phyloP scores from a whole-genome alignment of 2,797 vertebrate genomes.

The Knipowitschia caucasica region DNA sequence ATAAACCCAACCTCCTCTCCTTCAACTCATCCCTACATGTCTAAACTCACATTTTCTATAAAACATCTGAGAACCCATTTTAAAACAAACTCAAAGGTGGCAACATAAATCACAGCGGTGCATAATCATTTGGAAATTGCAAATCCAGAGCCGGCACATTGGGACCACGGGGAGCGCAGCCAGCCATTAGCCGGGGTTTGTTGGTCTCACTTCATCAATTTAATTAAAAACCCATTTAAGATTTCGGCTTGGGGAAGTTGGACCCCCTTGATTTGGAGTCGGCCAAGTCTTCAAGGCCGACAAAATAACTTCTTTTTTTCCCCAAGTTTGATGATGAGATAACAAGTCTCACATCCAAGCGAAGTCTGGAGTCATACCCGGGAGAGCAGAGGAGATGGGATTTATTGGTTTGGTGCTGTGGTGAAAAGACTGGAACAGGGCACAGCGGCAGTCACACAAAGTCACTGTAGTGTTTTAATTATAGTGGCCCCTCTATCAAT shows the following conservation, averaged over 20 bases:
- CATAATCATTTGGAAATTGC: conserved; percentile 66
- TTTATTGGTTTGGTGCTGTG: conserved; percentile 36
- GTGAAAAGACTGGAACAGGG: conserved; percentile 36
- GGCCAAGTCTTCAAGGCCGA: conserved; percentile 49
- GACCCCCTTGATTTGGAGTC: conserved; percentile 8
- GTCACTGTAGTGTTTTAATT: conserved; percentile 64
- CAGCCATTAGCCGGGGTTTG: conserved; percentile 61
- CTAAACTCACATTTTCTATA: conserved; percentile 19
- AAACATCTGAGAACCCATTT: conserved; percentile 37
- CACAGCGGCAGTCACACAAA: conserved; percentile 20
- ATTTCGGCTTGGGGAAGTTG: conserved; percentile 46
- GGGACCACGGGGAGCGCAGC: conserved; percentile 62
- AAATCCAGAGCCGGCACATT: conserved; percentile 49
- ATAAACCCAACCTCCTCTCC: conserved; percentile 41
- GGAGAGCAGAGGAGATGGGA: conserved; percentile 12
- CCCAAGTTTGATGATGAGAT: conserved; percentile 35
- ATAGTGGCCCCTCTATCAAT: conserved; percentile 52
- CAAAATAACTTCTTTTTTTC: conserved; percentile 32
- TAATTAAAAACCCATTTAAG: conserved; percentile 72
- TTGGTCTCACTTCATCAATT: conserved; percentile 73
- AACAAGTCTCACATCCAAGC: conserved; percentile 27
- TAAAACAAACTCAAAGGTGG: conserved; percentile 49
- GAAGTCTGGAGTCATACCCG: conserved; percentile 18
- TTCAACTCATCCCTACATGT: conserved; percentile 18
- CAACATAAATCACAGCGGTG: conserved; percentile 58